phyloP scores from a whole-genome alignment of 2,113 vertebrate species.

The Cichladusa arquata region DNA sequence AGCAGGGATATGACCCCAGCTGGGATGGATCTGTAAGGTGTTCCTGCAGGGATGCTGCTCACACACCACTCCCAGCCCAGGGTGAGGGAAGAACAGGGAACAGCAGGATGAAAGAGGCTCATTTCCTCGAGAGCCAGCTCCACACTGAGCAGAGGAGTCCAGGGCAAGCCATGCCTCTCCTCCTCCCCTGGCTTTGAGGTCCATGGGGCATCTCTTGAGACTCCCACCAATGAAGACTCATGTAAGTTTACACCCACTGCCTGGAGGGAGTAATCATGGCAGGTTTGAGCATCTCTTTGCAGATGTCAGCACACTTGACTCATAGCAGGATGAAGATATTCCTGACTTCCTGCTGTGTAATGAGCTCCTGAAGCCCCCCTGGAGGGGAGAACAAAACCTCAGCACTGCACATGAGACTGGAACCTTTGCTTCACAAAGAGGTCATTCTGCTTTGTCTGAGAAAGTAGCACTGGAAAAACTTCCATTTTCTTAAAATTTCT shows the following conservation, averaged over 20 bases:
- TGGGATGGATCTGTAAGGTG: neutral
- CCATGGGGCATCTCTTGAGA: neutral
- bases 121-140: neutral
- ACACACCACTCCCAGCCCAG: fast-evolving
- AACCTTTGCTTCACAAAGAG: fast-evolving
- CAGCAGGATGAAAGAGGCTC: neutral
- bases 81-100: neutral
- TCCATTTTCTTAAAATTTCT: neutral
- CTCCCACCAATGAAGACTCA: neutral
- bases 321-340: neutral
- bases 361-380: fast-evolving
- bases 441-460: neutral
- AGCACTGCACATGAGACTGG: neutral
- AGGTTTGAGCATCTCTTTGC: neutral
- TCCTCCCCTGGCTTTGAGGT: neutral
- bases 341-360: neutral
- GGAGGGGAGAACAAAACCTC: neutral
- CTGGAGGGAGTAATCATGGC: neutral
- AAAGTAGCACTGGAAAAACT: neutral
- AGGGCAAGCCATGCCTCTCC: neutral
- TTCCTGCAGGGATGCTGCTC: neutral
- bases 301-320: neutral
- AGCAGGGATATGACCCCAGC: neutral
- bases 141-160: neutral
- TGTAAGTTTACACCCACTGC: neutral